Evolutionary conservation across 2,888 invertebrate genomes (phyloP).

Genomic region (Thymelicus sylvestris): DNA sequence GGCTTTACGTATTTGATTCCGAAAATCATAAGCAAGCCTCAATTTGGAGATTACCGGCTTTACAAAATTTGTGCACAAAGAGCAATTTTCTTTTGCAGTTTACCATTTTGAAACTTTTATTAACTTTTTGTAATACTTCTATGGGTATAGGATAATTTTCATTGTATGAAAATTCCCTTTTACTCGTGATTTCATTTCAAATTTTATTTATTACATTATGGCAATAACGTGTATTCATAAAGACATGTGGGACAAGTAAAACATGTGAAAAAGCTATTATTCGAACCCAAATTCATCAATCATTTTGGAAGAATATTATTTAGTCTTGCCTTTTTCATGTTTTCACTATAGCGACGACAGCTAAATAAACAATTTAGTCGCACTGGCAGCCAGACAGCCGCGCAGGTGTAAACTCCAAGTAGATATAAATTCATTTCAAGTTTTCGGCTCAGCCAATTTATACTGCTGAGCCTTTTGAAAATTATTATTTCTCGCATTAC

Average conservation of each 20-base stretch:
- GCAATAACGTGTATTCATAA: no score
- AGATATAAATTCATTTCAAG: slow-evolving; percentile 70
- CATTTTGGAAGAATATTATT: slow-evolving; percentile 22
- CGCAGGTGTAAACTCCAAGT: slow-evolving; percentile 63
- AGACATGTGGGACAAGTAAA: no score
- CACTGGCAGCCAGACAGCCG: slow-evolving; percentile 49
- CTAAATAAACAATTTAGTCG: slow-evolving; percentile 56
- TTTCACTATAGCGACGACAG: slow-evolving; percentile 39
- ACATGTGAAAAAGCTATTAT: no score
- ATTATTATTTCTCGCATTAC: slow-evolving; percentile 26
- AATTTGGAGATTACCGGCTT: no score
- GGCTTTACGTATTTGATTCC: neutral
- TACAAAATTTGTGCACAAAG: no score
- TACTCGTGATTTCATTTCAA: no score
- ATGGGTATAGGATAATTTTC: no score
- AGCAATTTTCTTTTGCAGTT: slow-evolving; percentile 33
- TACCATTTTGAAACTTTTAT: neutral
- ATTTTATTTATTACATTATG: no score
- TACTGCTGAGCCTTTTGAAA: slow-evolving; percentile 46
- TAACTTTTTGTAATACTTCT: no score
- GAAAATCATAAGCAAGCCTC: no score
- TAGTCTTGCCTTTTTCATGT: neutral
- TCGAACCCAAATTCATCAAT: slow-evolving; percentile 10
- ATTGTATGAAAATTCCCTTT: no score
- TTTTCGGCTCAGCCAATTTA: slow-evolving; percentile 65